Evolutionary conservation across 2,888 invertebrate genomes (phyloP).

Genomic region (Lasiommata megera): DNA sequence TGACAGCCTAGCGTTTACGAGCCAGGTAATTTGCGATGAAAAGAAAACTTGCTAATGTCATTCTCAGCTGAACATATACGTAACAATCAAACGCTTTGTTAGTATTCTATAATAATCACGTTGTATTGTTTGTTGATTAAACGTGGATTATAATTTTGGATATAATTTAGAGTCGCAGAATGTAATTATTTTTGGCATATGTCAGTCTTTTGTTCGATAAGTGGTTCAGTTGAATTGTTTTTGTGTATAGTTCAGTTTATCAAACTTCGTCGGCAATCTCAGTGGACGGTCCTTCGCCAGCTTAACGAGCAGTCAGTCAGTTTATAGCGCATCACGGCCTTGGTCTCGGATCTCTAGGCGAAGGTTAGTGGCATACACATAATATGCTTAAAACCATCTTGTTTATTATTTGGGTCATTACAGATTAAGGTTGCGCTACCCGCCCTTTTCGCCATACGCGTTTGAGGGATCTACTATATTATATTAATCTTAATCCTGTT

Average conservation of each 20-base stretch:
- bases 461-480: too few species aligned
- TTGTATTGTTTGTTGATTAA: constrained; percentile 38
- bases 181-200: constrained; percentile 23
- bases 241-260: constrained; percentile 77
- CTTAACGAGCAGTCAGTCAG: constrained; percentile 81
- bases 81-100: constrained; percentile 62
- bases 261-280: constrained; percentile 81
- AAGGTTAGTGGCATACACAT: constrained; percentile 76
- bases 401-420: constrained; percentile 10
- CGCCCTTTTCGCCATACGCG: background rate
- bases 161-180: constrained; percentile 31
- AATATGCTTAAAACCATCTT: background rate
- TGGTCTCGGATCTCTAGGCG: constrained; percentile 85
- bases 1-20: constrained; percentile 67
- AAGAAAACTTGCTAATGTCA: constrained; percentile 78
- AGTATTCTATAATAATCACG: constrained; percentile 33
- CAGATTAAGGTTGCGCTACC: background rate
- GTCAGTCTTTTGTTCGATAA: constrained; percentile 47
- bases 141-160: constrained; percentile 36
- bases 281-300: constrained; percentile 83
- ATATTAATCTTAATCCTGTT: too few species aligned
- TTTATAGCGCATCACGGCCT: constrained; percentile 83
- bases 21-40: constrained; percentile 69
- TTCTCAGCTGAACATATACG: constrained; percentile 77
- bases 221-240: constrained; percentile 31